A percentile compares a stretch with the other conserved stretches of the same genome.
Conservation (phyloP, 1,140 invertebrate genomes). For the Holcopasites calliopsidis region DNA sequence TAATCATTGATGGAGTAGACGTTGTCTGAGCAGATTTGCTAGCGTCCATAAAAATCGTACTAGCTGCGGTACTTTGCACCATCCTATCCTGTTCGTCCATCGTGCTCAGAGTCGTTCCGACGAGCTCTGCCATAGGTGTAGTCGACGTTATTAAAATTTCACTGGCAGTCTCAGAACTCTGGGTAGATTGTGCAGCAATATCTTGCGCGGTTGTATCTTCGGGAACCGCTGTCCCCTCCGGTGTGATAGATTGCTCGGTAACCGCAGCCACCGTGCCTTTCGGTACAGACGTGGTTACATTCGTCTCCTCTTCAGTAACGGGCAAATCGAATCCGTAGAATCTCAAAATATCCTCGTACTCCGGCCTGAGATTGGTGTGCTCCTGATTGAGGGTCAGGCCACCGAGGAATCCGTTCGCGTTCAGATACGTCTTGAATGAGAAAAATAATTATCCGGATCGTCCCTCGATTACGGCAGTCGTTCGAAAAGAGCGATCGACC, state of each 20-base stretch:
- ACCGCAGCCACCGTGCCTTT: neutral
- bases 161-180: neutral
- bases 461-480: neutral
- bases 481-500: constrained; percentile 18
- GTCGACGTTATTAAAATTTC: neutral
- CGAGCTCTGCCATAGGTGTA: neutral
- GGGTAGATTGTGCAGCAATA: neutral
- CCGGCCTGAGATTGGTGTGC: constrained; percentile 85
- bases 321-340: constrained; percentile 88
- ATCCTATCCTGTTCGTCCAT: constrained; percentile 14
- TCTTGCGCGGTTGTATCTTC: neutral
- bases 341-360: constrained; percentile 85
- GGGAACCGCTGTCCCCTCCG: neutral
- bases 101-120: constrained; percentile 8
- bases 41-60: neutral
- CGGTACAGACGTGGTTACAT: constrained; percentile 34
- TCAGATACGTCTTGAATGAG: constrained; percentile 86
- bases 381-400: constrained; percentile 88
- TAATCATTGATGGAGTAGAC: neutral
- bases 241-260: constrained; percentile 21
- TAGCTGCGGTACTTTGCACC: neutral
- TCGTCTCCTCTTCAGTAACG: constrained; percentile 12
- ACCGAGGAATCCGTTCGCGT: constrained; percentile 88
- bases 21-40: neutral
- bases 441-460: neutral